A percentile compares a stretch with the other conserved stretches of the same genome.
Conservation (phyloP, 2,888 invertebrate genomes). For the Schrankia costaestrigalis region DNA sequence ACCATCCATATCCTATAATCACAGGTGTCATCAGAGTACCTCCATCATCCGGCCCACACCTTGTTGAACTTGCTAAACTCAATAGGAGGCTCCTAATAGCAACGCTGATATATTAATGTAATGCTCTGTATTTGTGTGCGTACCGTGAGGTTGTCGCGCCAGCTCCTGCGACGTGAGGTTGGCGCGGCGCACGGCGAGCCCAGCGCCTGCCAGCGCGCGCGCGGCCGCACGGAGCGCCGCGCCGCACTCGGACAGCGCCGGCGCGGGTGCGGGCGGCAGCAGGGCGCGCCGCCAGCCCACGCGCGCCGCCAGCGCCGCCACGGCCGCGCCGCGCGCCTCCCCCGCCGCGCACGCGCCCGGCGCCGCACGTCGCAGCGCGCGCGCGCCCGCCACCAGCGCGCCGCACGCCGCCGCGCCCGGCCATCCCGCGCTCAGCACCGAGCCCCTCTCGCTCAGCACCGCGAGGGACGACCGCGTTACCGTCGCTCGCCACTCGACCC, state of each 20-base stretch:
- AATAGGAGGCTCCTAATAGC: background rate
- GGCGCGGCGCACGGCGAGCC: conserved; percentile 35
- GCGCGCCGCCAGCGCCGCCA: conserved; percentile 36
- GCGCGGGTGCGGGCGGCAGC: conserved; percentile 32
- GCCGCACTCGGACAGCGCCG: conserved; percentile 35
- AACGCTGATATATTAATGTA: background rate
- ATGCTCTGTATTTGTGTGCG: background rate
- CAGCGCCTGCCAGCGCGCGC: conserved; percentile 38
- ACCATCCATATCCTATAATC: background rate
- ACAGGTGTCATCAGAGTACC: background rate
- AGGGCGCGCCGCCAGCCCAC: conserved; percentile 49
- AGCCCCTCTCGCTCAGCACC: conserved; percentile 39
- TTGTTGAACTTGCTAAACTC: too few relatives aligned
- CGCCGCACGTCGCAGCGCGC: conserved; percentile 28
- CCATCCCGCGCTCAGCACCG: conserved; percentile 39
- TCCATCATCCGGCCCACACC: too few relatives aligned
- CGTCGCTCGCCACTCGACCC: conserved; percentile 36
- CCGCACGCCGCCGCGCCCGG: conserved; percentile 39
- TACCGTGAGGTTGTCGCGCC: conserved; percentile 41
- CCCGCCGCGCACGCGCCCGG: conserved; percentile 30
- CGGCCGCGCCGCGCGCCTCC: conserved; percentile 40
- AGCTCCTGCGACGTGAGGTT: conserved; percentile 17
- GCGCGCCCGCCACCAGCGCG: conserved; percentile 40
- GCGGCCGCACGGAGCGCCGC: conserved; percentile 34
- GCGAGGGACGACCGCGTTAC: conserved; percentile 44